Evolutionary conservation across 2,113 vertebrate genomes (phyloP).

Genomic region (Carlito syrichta): DNA sequence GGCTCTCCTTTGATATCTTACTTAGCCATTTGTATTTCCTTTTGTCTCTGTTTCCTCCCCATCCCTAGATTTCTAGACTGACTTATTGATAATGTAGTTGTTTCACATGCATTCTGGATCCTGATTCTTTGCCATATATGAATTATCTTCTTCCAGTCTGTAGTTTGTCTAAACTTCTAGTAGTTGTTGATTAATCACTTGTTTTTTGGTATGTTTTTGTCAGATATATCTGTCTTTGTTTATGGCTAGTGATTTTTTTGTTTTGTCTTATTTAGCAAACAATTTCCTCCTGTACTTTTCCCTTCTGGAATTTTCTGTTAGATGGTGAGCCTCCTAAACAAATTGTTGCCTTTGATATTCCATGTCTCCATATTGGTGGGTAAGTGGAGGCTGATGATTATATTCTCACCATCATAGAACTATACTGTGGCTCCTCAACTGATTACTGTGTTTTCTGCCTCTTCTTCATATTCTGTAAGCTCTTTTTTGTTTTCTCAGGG

Average conservation of each 20-base stretch:
- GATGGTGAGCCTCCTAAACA: not conserved
- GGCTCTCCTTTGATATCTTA: not conserved
- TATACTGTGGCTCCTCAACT: not conserved
- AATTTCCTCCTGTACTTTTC: not conserved
- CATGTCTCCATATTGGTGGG: not conserved
- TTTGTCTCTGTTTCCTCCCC: not conserved
- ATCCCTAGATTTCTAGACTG: not conserved
- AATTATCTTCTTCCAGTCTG: not conserved
- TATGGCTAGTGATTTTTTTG: not conserved
- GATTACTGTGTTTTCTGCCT: not conserved
- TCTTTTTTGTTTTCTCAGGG: not conserved
- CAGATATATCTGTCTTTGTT: not conserved
- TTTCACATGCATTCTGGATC: not conserved
- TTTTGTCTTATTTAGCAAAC: not conserved
- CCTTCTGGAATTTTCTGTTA: not conserved
- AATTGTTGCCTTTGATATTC: not conserved
- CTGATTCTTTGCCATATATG: not conserved
- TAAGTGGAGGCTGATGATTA: not conserved
- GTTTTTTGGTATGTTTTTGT: not conserved
- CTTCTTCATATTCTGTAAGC: not conserved
- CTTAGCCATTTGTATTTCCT: not conserved
- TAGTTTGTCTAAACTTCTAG: not conserved
- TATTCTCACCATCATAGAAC: not conserved
- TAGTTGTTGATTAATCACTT: not conserved
- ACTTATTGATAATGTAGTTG: not conserved